phyloP scores from a whole-genome alignment of 2,888 invertebrate species.

The Bugula neritina region DNA sequence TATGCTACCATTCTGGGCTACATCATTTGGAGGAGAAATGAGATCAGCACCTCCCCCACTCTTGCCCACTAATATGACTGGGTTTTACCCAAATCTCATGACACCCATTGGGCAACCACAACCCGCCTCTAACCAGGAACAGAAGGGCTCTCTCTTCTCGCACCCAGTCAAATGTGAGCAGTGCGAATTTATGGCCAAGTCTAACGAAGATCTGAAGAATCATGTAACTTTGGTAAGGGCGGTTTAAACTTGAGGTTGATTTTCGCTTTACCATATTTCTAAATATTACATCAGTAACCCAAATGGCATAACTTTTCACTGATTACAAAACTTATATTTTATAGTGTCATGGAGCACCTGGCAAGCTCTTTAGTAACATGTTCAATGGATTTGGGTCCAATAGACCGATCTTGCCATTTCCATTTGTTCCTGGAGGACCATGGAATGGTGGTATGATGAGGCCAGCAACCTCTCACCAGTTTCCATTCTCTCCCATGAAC shows the following conservation, averaged over 20 bases:
- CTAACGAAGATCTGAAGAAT: neutral
- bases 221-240: neutral
- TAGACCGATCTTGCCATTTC: neutral
- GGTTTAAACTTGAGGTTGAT: too few relatives aligned
- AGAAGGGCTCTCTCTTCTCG: neutral
- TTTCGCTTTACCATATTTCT: too few relatives aligned
- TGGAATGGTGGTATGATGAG: neutral
- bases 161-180: conserved; percentile 1
- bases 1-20: conserved; percentile 19
- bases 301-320: too few relatives aligned
- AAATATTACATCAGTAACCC: too few relatives aligned
- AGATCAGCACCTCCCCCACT: neutral
- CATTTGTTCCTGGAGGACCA: neutral
- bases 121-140: neutral
- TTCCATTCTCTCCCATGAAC: conserved; percentile 18
- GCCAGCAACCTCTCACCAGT: neutral
- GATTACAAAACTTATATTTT: too few relatives aligned
- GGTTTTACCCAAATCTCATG: neutral
- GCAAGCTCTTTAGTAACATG: neutral
- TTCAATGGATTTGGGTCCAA: neutral
- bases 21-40: conserved; percentile 27
- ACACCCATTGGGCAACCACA: neutral
- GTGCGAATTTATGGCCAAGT: neutral
- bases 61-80: neutral
- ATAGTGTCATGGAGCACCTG: neutral